Base-by-base conservation (phyloP, 2,797 vertebrate genomes). In the Sebastes aleutianus region DNA sequence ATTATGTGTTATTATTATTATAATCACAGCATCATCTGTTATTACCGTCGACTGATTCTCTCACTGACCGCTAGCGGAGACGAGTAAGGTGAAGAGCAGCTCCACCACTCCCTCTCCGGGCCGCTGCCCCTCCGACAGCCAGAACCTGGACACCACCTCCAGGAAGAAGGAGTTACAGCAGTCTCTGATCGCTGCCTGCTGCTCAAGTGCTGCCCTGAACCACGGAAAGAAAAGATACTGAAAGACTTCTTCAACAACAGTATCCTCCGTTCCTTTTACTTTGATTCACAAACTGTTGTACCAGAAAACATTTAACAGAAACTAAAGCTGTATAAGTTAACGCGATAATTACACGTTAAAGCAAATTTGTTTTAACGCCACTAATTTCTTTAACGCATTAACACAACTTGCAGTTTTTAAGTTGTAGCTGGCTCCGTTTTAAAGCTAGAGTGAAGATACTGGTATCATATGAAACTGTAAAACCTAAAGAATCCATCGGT, bases 61-160 rank as follows among this genome's bases (percentile, higher is more conserved):
- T 34, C 26, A 76, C 93, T 70, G 36, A 95, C 95, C 95, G 3
- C 88, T 92, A 18, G 93, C 83, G 9, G 80, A 94, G 66, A 96
- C 91, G 1, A 96, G 93, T 1, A 96, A 71, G 4, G 96, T 95
- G 84, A 96, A 95, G 72, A 96, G 95, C 63, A 96, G 91, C 77
- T 94, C 92, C 85, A 96, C 93, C 78, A 95, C 57, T 0, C 78
- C 93, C 4, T 93, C 93, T n/a, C 32, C 39, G 0, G 95, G 95
- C 0, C 5, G 74, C 72, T 77, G 86, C 1, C 74, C 90, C 67
- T 95, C 91, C 0, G 85, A 90, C 62, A 96, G 88, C 61, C 92
- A 96, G 90, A 96, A 96, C 54, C 94, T 86, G 81, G 96, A 96
- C 88, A 96, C 94, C 86, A 96, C 92, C 80, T 96, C 95, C 89